phyloP scores from a whole-genome alignment of 2,888 invertebrate genomes.

The Calliphora vomitoria region DNA sequence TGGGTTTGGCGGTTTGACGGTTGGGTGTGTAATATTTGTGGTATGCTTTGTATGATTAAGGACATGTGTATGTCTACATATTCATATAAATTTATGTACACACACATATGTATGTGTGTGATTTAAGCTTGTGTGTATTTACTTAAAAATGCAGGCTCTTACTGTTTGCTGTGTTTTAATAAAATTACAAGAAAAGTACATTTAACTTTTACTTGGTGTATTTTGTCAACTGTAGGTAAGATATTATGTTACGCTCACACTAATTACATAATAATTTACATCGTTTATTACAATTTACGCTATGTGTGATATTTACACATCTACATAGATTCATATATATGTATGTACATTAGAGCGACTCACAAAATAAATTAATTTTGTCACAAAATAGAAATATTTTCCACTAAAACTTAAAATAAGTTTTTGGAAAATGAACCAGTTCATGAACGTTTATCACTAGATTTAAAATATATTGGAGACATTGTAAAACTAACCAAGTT shows the following conservation, averaged over 20 bases:
- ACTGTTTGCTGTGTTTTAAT: constrained; percentile 1
- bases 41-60: background rate
- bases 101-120: too few species aligned
- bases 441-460: too few species aligned
- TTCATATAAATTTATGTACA: too few species aligned
- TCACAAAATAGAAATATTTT: too few species aligned
- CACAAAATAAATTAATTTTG: too few species aligned
- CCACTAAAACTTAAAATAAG: too few species aligned
- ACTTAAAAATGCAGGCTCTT: constrained; percentile 3
- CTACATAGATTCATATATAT: background rate
- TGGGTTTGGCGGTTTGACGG: background rate
- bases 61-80: background rate
- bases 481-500: too few species aligned
- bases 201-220: background rate
- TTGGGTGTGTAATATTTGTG: background rate
- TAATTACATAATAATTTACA: constrained; percentile 42
- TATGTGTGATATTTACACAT: background rate
- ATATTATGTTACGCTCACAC: constrained; percentile 22
- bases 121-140: background rate
- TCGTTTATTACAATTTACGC: background rate
- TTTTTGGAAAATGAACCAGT: too few species aligned
- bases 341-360: background rate
- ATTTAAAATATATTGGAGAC: too few species aligned
- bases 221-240: background rate
- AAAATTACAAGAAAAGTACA: constrained; percentile 19